A percentile compares a stretch with the other conserved stretches of the same genome.
phyloP scores from a whole-genome alignment of 2,888 invertebrate species.

The Melangyna quadrimaculata region DNA sequence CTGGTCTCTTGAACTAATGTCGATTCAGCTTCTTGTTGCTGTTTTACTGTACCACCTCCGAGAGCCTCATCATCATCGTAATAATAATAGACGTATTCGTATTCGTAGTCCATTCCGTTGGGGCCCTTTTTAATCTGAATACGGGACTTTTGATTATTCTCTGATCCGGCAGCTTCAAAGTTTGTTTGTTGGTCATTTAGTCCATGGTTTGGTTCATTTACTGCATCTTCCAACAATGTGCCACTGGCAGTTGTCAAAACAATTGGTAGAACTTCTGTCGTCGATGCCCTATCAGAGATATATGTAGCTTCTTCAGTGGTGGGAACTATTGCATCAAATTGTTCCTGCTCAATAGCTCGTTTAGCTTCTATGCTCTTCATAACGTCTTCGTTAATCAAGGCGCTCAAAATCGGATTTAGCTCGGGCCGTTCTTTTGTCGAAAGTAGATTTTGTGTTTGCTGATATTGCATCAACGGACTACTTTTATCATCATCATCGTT shows the following conservation, averaged over 20 bases:
- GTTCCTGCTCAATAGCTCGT: constrained; percentile 78
- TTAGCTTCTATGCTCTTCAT: constrained; percentile 82
- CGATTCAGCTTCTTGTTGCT: constrained; percentile 57
- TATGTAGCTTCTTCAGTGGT: constrained; percentile 73
- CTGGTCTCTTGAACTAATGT: constrained; percentile 38
- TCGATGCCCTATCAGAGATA: background rate
- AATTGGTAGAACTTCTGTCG: constrained; percentile 9
- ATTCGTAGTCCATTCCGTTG: constrained; percentile 94
- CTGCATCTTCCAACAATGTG: constrained; percentile 68
- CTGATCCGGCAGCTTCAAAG: constrained; percentile 85
- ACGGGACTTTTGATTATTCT: constrained; percentile 86
- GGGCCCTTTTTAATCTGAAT: constrained; percentile 93
- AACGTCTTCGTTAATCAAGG: constrained; percentile 81
- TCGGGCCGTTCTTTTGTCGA: constrained; percentile 81
- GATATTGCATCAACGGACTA: constrained; percentile 73
- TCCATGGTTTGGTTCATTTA: constrained; percentile 76
- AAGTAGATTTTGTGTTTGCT: constrained; percentile 78
- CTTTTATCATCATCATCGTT: constrained; percentile 71
- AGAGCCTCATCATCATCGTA: constrained; percentile 86
- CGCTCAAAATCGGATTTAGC: constrained; percentile 81
- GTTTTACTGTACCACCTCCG: constrained; percentile 12
- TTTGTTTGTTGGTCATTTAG: constrained; percentile 82
- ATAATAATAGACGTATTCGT: constrained; percentile 95
- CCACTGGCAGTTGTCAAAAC: constrained; percentile 76
- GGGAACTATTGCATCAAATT: constrained; percentile 75